A percentile compares a stretch with the other conserved stretches of the same genome.
These are phyloP conservation scores for Nebria salina DNA, from an alignment of 2,888 invertebrate species.

Conservation along the genomic window DNA sequence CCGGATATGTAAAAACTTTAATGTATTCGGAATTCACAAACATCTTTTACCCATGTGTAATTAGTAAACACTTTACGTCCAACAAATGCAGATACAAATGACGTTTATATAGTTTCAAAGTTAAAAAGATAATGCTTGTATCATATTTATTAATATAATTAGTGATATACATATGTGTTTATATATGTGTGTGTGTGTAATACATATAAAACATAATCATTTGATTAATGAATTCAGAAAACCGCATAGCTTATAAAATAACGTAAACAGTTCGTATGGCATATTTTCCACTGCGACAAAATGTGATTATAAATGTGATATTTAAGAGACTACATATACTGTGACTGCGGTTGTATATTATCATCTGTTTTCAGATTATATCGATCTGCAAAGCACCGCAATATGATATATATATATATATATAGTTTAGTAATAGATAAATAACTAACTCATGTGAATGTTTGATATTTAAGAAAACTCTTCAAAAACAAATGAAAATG, in stretches of 20 bases:
- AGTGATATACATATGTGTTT: neutral
- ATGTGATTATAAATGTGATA: neutral
- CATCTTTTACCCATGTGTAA: no score
- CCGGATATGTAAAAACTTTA: neutral
- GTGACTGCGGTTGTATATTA: conserved; percentile 37
- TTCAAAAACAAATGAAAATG: neutral
- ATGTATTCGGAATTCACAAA: no score
- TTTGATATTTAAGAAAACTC: conserved; percentile 33
- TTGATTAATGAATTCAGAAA: neutral
- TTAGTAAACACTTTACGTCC: no score
- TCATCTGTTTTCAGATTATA: conserved; percentile 37
- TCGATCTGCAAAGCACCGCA: conserved; percentile 36
- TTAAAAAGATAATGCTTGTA: neutral
- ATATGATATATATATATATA: neutral
- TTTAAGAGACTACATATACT: neutral
- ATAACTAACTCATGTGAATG: conserved; percentile 30
- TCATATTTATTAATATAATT: neutral
- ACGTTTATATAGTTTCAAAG: neutral
- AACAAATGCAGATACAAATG: no score
- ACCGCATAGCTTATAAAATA: neutral
- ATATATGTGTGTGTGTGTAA: neutral
- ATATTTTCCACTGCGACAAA: no score
- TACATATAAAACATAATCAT: neutral
- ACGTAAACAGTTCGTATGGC: no score
- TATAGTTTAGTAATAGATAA: neutral